These are phyloP conservation scores for Hypomecis punctinalis DNA, from an alignment of 2,888 invertebrate species.

Conservation along the genomic window DNA sequence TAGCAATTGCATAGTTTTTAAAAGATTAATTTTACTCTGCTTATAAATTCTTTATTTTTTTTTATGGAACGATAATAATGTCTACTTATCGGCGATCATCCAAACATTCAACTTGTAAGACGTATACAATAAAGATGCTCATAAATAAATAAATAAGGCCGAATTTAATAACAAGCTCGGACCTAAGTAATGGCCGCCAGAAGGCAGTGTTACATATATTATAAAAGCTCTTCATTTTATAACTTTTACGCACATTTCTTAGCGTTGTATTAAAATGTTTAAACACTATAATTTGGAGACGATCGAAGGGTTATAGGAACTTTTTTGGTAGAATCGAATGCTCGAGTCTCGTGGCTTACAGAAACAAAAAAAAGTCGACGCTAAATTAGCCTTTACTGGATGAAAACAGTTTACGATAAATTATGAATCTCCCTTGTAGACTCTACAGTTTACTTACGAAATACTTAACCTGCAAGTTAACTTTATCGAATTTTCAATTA, in stretches of 20 bases:
- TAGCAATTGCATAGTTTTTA: background rate
- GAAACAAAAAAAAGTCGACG: constrained; percentile 26
- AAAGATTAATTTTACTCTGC: constrained; percentile 7
- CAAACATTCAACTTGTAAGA: constrained; percentile 24
- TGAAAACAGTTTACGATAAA: constrained; percentile 9
- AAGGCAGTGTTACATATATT: constrained; percentile 81
- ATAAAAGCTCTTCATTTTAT: constrained; percentile 69
- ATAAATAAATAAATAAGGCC: constrained; percentile 83
- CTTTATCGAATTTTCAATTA: constrained; percentile 1
- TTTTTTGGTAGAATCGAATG: constrained; percentile 66
- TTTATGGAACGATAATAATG: constrained; percentile 9
- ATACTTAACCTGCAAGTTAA: background rate
- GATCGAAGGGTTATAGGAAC: constrained; percentile 58
- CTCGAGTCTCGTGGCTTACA: constrained; percentile 46
- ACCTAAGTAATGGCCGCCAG: constrained; percentile 81
- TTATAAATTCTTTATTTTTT: background rate
- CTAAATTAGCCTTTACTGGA: constrained; percentile 5
- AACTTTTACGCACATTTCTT: constrained; percentile 81
- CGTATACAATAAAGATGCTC: constrained; percentile 64
- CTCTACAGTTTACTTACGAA: background rate
- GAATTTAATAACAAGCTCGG: constrained; percentile 81
- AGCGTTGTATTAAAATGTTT: constrained; percentile 78
- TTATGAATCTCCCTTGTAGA: constrained; percentile 4
- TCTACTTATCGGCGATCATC: constrained; percentile 30
- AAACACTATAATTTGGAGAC: constrained; percentile 81